A percentile compares a stretch with the other conserved stretches of the same genome.
phyloP scores from a whole-genome alignment of 1,140 invertebrate species.

The Sitophilus oryzae region DNA sequence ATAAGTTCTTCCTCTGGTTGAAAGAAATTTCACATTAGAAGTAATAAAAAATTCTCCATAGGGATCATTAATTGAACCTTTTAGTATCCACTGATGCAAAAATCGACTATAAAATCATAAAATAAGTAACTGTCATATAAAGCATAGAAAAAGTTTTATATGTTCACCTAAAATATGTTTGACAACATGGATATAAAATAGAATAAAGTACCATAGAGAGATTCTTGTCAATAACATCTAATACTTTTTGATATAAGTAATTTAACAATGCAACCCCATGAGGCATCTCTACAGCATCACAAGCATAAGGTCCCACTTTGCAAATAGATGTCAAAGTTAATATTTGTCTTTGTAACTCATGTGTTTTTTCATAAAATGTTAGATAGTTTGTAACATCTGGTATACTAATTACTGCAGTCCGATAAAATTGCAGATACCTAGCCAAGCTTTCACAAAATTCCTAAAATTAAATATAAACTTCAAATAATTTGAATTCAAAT shows the following conservation, averaged over 20 bases:
- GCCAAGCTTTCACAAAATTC: constrained; percentile 39
- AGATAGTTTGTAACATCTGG: constrained; percentile 32
- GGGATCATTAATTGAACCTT: constrained; percentile 40
- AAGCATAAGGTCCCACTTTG: constrained; percentile 33
- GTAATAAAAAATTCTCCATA: constrained; percentile 43
- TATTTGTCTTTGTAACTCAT: constrained; percentile 33
- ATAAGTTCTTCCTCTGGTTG: constrained; percentile 36
- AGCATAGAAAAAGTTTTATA: constrained; percentile 8
- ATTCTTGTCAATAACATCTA: constrained; percentile 33
- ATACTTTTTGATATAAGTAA: constrained; percentile 38
- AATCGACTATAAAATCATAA: constrained; percentile 36
- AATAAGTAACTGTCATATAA: constrained; percentile 5
- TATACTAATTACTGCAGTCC: constrained; percentile 33
- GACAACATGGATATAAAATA: constrained; percentile 40
- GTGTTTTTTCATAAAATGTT: constrained; percentile 31
- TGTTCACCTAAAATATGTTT: constrained; percentile 34
- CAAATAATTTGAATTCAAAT: background rate
- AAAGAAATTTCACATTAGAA: constrained; percentile 31
- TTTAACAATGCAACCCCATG: constrained; percentile 39
- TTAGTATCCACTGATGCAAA: constrained; percentile 41
- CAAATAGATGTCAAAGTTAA: constrained; percentile 35
- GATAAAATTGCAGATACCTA: constrained; percentile 38
- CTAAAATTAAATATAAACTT: constrained; percentile 28
- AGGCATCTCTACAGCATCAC: constrained; percentile 28
- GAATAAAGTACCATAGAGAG: constrained; percentile 36